Conservation (phyloP, 2,113 vertebrate genomes). For the Corythornis madagascariensis region DNA sequence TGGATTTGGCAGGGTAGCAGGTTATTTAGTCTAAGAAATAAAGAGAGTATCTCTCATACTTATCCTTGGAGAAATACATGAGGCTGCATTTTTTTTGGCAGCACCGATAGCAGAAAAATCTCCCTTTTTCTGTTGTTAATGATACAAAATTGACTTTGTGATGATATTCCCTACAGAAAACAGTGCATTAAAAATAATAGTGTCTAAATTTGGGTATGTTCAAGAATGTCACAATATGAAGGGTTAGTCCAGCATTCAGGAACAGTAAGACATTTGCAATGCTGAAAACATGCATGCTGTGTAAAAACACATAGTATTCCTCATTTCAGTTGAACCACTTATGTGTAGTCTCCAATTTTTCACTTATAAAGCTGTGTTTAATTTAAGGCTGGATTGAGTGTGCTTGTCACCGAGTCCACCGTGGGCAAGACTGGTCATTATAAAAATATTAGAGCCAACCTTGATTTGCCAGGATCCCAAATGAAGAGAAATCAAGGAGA, state of each 20-base stretch:
- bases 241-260: not conserved
- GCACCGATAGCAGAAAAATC: slow-evolving; percentile 10
- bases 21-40: slow-evolving; percentile 28
- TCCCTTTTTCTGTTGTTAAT: slow-evolving; percentile 23
- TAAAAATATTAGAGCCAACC: slow-evolving; percentile 11
- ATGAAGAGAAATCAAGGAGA: slow-evolving; percentile 49
- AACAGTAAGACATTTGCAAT: not conserved
- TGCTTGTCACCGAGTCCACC: not conserved
- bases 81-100: slow-evolving; percentile 34
- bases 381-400: not conserved
- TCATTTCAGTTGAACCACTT: not conserved
- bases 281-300: not conserved
- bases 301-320: not conserved
- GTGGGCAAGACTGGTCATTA: slow-evolving; percentile 23
- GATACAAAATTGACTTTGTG: slow-evolving; percentile 30
- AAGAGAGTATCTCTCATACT: slow-evolving; percentile 1
- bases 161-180: slow-evolving; percentile 37
- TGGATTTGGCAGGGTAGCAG: not conserved
- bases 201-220: slow-evolving; percentile 25
- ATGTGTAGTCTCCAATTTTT: not conserved
- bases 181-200: slow-evolving; percentile 43
- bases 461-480: slow-evolving; percentile 52
- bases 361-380: not conserved
- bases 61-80: slow-evolving; percentile 22
- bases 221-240: slow-evolving; percentile 12